These are phyloP conservation scores for Micrastur ruficollis DNA, from an alignment of 2,797 vertebrate species.

Conservation along the genomic window DNA sequence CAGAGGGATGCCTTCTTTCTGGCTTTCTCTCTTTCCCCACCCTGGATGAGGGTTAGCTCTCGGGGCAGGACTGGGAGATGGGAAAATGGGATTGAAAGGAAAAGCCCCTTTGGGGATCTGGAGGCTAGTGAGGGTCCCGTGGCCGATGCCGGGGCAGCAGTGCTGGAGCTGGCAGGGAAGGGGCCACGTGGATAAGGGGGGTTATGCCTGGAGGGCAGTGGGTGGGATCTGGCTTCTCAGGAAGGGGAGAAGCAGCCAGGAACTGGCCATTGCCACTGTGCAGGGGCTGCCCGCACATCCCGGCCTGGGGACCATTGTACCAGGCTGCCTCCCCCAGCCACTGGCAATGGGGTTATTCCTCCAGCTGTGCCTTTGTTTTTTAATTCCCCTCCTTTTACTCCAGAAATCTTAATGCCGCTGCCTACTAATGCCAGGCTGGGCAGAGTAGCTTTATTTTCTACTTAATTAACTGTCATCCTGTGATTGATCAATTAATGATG, in stretches of 20 bases:
- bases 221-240: not conserved
- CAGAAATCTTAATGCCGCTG: conserved; percentile 37
- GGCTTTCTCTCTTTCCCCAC: not conserved
- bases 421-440: conserved; percentile 61
- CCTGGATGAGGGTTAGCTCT: not conserved
- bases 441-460: conserved; percentile 63
- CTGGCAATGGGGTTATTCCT: not conserved
- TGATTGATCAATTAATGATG: conserved; percentile 63
- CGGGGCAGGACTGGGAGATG: not conserved
- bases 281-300: not conserved
- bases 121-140: not conserved
- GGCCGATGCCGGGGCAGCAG: not conserved
- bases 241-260: not conserved
- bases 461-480: conserved; percentile 63
- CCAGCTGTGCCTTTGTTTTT: conserved; percentile 48
- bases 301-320: accelerated
- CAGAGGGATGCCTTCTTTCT: not conserved
- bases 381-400: conserved; percentile 41
- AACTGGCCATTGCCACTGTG: accelerated
- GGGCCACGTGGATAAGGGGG: accelerated
- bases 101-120: not conserved
- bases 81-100: not conserved
- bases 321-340: not conserved
- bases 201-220: not conserved
- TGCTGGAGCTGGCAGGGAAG: accelerated